Percentiles rank a stretch among this genome's conserved stretches.
phyloP scores from a whole-genome alignment of 2,113 vertebrate species.

The Coracopsis vasa region DNA sequence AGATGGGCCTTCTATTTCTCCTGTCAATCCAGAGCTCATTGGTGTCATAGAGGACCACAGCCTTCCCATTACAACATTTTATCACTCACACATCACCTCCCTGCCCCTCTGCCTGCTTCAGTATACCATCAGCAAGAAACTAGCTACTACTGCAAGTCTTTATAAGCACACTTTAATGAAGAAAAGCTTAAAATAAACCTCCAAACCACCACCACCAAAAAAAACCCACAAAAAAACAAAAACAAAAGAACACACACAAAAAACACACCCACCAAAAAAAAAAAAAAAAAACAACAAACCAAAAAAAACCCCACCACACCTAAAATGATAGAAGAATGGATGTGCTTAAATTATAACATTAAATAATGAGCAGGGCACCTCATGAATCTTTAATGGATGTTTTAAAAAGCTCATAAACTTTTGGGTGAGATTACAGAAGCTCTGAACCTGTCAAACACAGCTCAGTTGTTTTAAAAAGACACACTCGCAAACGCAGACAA shows the following conservation, averaged over 20 bases:
- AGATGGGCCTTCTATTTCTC: background rate
- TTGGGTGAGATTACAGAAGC: background rate
- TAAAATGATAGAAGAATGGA: background rate
- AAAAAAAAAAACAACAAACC: background rate
- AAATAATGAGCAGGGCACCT: background rate
- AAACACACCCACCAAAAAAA: too few species aligned
- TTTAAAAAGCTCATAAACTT: constrained; percentile 37
- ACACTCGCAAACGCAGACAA: background rate
- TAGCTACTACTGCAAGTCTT: fast-evolving
- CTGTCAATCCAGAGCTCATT: background rate
- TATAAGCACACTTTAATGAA: background rate
- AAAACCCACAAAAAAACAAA: background rate
- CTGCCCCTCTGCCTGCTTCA: background rate
- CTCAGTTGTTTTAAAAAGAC: background rate
- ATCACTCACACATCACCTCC: background rate
- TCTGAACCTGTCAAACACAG: background rate
- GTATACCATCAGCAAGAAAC: background rate
- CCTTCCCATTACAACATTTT: background rate
- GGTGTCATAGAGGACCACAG: fast-evolving
- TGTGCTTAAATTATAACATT: background rate
- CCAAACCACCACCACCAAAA: too few species aligned
- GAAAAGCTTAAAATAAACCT: background rate
- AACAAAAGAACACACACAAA: too few species aligned
- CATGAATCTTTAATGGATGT: background rate
- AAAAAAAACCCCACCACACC: background rate